phyloP scores from a whole-genome alignment of 2,888 invertebrate genomes.

The Venustoraphidia nigricollis region DNA sequence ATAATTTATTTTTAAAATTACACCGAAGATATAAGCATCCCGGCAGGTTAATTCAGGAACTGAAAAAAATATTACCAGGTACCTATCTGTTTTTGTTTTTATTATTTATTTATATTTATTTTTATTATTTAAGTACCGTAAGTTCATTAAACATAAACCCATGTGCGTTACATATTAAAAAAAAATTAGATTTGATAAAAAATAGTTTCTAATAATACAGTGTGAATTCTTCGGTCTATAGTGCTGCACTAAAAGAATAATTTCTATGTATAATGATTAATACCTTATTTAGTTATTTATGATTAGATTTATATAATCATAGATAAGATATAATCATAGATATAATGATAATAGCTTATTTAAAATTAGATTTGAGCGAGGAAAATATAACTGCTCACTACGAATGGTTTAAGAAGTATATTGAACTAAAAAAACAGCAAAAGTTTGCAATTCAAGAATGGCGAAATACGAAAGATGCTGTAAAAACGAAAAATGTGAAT shows the following conservation, averaged over 20 bases:
- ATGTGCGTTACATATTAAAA: not conserved
- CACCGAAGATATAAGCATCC: conserved; percentile 19
- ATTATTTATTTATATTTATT: too few relatives aligned
- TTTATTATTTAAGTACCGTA: too few relatives aligned
- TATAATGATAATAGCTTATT: not conserved
- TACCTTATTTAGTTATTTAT: not conserved
- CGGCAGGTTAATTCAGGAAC: conserved; percentile 15
- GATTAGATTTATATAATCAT: not conserved
- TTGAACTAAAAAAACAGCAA: conserved; percentile 27
- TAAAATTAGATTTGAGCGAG: conserved; percentile 19
- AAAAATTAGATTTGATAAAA: conserved; percentile 2
- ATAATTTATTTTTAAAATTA: conserved; percentile 33
- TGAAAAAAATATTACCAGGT: conserved; percentile 22
- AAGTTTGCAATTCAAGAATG: conserved; percentile 27
- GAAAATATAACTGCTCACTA: conserved; percentile 30
- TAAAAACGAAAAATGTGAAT: not conserved
- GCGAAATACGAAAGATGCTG: conserved; percentile 21
- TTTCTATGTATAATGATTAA: not conserved
- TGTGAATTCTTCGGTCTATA: too few relatives aligned
- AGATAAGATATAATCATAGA: not conserved
- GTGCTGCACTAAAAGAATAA: too few relatives aligned
- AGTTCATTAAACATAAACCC: not conserved
- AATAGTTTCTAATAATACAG: not conserved
- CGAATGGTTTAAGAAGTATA: conserved; percentile 32
- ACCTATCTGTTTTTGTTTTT: conserved; percentile 6